phyloP scores from a whole-genome alignment of 2,113 vertebrate species.

The Tachycineta bicolor region DNA sequence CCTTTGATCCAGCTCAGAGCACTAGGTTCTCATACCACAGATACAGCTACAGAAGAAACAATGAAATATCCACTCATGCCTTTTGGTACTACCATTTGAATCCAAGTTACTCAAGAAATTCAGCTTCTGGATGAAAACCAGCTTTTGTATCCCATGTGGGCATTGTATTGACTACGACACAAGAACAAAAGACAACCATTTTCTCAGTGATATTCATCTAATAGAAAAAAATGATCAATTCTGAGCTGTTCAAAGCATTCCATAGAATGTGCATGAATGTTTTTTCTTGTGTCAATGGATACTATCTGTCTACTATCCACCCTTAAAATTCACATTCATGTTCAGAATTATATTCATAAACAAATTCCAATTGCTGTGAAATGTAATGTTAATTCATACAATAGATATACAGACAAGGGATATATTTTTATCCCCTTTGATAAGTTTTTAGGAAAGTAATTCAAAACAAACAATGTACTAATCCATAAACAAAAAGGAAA shows the following conservation, averaged over 20 bases:
- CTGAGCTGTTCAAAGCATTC: neutral
- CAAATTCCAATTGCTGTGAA: neutral
- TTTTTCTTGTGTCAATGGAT: neutral
- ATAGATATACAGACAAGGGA: neutral
- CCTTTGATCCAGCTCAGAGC: neutral
- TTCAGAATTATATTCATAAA: neutral
- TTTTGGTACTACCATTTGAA: neutral
- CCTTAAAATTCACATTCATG: neutral
- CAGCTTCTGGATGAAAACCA: neutral
- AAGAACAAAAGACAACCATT: neutral
- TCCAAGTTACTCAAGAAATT: neutral
- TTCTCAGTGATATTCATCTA: neutral
- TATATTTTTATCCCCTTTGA: neutral
- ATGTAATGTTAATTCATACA: neutral
- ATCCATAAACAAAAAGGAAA: neutral
- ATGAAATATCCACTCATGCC: neutral
- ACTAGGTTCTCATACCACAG: neutral
- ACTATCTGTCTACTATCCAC: neutral
- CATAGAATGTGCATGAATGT: neutral
- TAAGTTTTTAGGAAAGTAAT: neutral
- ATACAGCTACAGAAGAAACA: neutral
- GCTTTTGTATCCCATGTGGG: neutral
- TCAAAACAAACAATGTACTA: neutral
- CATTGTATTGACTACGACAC: neutral
- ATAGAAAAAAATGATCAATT: neutral